Base-by-base conservation (phyloP, 2,797 vertebrate species). In the Protosalanx chinensis region DNA sequence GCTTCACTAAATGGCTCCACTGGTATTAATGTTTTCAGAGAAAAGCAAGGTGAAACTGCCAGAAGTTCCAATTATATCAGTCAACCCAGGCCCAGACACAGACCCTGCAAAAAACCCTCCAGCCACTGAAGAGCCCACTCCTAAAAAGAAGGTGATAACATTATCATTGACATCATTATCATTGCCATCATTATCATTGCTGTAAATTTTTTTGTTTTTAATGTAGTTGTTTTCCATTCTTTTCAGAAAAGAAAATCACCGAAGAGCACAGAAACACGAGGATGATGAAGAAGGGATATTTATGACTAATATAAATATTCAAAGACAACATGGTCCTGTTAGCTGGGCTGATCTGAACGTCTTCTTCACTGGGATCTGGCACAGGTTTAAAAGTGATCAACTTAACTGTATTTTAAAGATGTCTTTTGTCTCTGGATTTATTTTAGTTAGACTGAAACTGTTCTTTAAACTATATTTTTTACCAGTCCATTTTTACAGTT, bases 61-160 rank as follows among this genome's bases (percentile, higher is more conserved):
- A 2, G 72, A 88, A 15, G 71, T 56, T 37, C 66, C 41, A 46
- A 13, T 46, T 2, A 46, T 13, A 46, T 13, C 41, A 12, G 41
- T 56, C 51, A 16, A n/a, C 51, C 16, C 18, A 18, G 46, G 37
- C 27, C 64, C 67, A 35, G 70, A 77, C 0, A 3, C 20, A 2
- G 0, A 62, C 41, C 63, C 2, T 1, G 51, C 70, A 62, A 32
- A 71, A 66, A 68, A 6, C 41, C 60, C 49, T 70, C 68, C 77
- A 10, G 62, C 68, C 5, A 35, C 75, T 16, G 63, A 76, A 13
- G 68, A 61, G 18, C 53, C 64, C 15, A 12, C 46, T 3, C 82
- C 76, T 15, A 90, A 82, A 76, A 90, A 82, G 76, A 90, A 92
- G 89, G 91, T 91, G 77, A 51, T 6, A 6, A 30, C n/a, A 27